phyloP scores from a whole-genome alignment of 2,888 invertebrate genomes.

The Mactromeris polynyma region DNA sequence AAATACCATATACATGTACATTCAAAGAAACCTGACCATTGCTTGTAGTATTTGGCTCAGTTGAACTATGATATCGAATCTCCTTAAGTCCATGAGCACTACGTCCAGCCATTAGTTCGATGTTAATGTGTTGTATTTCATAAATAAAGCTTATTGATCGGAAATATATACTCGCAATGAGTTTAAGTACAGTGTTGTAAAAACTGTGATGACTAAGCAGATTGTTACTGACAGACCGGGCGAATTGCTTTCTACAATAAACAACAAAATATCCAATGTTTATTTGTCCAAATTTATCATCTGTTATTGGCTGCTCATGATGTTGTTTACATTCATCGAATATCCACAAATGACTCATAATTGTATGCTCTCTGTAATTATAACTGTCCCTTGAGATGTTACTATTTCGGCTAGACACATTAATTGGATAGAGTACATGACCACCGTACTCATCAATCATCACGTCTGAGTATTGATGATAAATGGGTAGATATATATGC shows the following conservation, averaged over 20 bases:
- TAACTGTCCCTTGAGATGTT: not conserved
- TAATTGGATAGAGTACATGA: conserved; percentile 1
- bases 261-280: not conserved
- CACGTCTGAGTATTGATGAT: not conserved
- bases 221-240: not conserved
- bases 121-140: no score
- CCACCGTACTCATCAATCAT: not conserved
- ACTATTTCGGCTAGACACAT: conserved; percentile 18
- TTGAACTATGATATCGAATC: no score
- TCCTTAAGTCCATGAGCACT: no score
- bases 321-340: not conserved
- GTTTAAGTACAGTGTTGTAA: no score
- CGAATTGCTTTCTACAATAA: not conserved
- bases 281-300: not conserved
- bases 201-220: no score
- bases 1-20: no score
- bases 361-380: not conserved
- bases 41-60: no score
- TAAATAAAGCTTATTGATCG: no score
- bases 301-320: not conserved
- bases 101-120: no score
- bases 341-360: not conserved
- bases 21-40: no score
- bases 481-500: not conserved
- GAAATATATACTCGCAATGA: no score